phyloP scores from a whole-genome alignment of 2,888 invertebrate genomes.

The Slavum lentiscoides region DNA sequence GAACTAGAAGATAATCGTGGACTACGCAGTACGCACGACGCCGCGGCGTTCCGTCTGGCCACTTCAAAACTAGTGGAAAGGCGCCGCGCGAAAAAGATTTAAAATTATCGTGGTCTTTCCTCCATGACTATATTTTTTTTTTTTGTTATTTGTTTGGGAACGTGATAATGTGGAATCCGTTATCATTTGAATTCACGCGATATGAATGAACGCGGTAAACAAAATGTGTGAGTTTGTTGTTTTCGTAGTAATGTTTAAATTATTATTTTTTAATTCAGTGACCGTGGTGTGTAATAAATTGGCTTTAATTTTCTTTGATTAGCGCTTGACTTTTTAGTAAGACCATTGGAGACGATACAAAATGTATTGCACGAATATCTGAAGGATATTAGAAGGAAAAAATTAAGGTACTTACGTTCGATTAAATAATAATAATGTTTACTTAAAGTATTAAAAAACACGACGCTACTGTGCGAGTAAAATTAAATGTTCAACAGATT shows the following conservation, averaged over 20 bases:
- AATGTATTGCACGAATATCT: not conserved
- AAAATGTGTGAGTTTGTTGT: not conserved
- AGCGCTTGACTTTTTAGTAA: not conserved
- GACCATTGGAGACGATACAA: not conserved
- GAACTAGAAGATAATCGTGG: no score
- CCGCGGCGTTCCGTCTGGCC: no score
- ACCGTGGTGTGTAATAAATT: not conserved
- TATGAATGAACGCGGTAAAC: not conserved
- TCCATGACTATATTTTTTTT: constrained; percentile 8
- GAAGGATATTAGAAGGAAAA: not conserved
- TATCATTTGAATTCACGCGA: constrained; percentile 40
- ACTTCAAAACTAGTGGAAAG: no score
- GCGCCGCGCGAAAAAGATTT: not conserved
- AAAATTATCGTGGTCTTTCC: constrained; percentile 1
- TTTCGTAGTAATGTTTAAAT: no score
- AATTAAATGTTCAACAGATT: no score
- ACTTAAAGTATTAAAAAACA: no score
- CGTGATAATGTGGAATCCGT: constrained; percentile 27
- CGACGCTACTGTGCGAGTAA: no score
- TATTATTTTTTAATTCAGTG: not conserved
- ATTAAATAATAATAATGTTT: not conserved
- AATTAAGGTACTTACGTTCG: not conserved
- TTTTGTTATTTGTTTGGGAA: not conserved
- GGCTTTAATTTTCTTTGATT: not conserved
- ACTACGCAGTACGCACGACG: no score